Percentiles rank a stretch among this genome's conserved stretches.
phyloP scores from a whole-genome alignment of 2,113 vertebrate genomes.

The Sander vitreus region DNA sequence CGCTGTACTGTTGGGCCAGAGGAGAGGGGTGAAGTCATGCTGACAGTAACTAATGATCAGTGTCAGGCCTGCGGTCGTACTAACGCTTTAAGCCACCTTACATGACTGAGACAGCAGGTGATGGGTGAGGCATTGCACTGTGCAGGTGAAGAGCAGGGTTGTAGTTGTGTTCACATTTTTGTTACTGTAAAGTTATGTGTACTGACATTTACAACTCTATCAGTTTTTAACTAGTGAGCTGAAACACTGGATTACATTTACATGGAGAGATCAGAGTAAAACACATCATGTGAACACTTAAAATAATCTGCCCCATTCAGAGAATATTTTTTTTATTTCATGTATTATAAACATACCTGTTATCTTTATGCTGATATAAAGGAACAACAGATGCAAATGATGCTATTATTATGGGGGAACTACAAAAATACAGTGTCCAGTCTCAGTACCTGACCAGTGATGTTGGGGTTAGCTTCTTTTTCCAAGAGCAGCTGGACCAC shows the following conservation, averaged over 20 bases:
- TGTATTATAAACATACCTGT: not conserved
- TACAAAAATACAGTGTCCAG: not conserved
- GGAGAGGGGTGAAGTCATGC: slow-evolving; percentile 48
- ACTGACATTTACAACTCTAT: not conserved
- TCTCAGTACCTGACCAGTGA: slow-evolving; percentile 93
- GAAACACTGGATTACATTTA: not conserved
- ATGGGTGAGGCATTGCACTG: not conserved
- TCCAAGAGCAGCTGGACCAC: slow-evolving; percentile 91
- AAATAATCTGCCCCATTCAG: not conserved
- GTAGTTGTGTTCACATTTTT: not conserved
- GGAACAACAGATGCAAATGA: not conserved
- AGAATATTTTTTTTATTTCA: not conserved
- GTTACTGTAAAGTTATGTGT: not conserved
- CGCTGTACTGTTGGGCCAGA: slow-evolving; percentile 91
- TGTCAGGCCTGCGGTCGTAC: slow-evolving; percentile 21
- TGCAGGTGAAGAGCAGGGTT: not conserved
- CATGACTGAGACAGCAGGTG: slow-evolving; percentile 20
- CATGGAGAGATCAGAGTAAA: not conserved
- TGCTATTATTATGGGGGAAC: not conserved
- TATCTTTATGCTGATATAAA: not conserved
- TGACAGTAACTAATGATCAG: slow-evolving; percentile 57
- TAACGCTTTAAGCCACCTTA: slow-evolving; percentile 20
- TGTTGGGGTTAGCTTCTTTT: slow-evolving; percentile 94
- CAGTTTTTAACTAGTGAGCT: not conserved
- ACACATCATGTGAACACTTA: not conserved